A percentile compares a stretch with the other conserved stretches of the same genome.
phyloP scores from a whole-genome alignment of 2,113 vertebrate genomes.

The Scopus umbretta region DNA sequence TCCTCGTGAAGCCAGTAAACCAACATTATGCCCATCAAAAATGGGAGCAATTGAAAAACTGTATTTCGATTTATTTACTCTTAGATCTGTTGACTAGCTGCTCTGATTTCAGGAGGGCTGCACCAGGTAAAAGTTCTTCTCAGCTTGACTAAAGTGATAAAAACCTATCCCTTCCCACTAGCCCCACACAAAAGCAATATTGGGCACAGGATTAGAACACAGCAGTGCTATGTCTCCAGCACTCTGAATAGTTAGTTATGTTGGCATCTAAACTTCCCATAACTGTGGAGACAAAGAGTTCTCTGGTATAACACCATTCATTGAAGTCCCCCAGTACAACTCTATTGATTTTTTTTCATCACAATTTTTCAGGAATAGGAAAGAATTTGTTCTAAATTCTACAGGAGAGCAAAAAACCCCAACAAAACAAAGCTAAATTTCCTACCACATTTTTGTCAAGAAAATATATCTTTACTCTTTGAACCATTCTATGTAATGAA shows the following conservation, averaged over 20 bases:
- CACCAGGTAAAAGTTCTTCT: not conserved
- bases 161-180: not conserved
- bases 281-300: not conserved
- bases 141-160: not conserved
- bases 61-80: not conserved
- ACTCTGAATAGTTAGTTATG: not conserved
- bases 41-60: not conserved
- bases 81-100: not conserved
- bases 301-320: not conserved
- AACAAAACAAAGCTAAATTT: not conserved
- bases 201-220: not conserved
- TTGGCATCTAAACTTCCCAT: not conserved
- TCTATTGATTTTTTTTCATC: not conserved
- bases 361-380: not conserved
- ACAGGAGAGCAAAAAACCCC: not conserved
- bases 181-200: not conserved
- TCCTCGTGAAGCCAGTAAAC: not conserved
- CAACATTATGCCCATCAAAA: not conserved
- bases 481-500: not conserved
- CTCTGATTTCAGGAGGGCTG: not conserved
- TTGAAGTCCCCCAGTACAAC: not conserved
- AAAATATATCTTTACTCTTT: not conserved
- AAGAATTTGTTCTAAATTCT: not conserved
- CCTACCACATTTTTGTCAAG: not conserved
- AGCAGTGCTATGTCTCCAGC: not conserved